Evolutionary conservation across 1,140 invertebrate species (phyloP).

Genomic region (Panonychus citri): DNA sequence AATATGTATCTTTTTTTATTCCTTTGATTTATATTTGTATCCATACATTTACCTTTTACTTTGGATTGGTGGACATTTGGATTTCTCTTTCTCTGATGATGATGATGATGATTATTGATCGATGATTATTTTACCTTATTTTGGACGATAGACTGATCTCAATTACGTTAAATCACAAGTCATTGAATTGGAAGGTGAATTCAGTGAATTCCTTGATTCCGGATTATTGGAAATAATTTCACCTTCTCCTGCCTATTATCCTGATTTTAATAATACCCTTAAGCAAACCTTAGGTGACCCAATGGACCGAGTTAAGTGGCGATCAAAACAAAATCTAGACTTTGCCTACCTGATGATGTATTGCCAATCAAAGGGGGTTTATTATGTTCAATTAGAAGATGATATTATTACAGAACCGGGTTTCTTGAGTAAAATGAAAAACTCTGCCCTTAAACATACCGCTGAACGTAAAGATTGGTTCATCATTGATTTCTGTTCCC

Average conservation of each 20-base stretch:
- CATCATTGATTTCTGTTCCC: conserved; percentile 74
- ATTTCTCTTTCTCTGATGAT: background rate
- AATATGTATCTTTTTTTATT: background rate
- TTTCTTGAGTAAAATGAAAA: conserved; percentile 66
- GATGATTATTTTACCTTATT: conserved; percentile 10
- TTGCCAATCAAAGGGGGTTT: conserved; percentile 37
- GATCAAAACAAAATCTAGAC: conserved; percentile 89
- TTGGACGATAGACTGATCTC: conserved; percentile 17
- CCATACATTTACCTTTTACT: background rate
- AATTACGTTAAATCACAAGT: conserved; percentile 21
- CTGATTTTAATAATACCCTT: conserved; percentile 46
- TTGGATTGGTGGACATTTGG: no score
- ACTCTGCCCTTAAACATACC: conserved; percentile 49
- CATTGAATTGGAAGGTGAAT: conserved; percentile 42
- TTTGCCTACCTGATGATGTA: conserved; percentile 92
- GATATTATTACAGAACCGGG: conserved; percentile 66
- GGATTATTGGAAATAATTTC: conserved; percentile 74
- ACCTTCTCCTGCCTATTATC: conserved; percentile 64
- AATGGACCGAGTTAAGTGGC: conserved; percentile 63
- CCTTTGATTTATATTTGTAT: background rate
- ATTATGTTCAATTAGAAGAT: conserved; percentile 64
- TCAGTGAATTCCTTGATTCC: conserved; percentile 42
- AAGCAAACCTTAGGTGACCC: conserved; percentile 62
- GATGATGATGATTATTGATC: background rate
- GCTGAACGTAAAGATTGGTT: conserved; percentile 59